These are phyloP conservation scores for Girardia tigrina DNA, from an alignment of 2,888 invertebrate genomes.

Conservation along the genomic window DNA sequence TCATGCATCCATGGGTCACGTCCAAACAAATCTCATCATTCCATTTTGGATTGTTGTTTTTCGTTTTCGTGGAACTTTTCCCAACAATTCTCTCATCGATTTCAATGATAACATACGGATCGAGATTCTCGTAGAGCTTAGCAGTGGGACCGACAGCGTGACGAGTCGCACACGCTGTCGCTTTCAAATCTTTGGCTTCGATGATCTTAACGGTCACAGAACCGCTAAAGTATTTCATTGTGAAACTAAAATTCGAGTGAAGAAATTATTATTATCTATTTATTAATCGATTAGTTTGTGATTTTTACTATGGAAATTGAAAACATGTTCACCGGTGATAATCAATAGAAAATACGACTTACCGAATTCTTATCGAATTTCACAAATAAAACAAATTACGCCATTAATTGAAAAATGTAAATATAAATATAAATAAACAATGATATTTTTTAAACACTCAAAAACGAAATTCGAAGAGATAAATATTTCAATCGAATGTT, in stretches of 20 bases:
- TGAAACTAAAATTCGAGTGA: background rate
- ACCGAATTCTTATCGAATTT: background rate
- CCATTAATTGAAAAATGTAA: slow-evolving; percentile 13
- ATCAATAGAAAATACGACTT: too few relatives aligned
- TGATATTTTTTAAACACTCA: background rate
- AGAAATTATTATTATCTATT: background rate
- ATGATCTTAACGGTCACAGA: slow-evolving; percentile 32
- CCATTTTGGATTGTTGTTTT: slow-evolving; percentile 36
- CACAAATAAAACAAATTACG: background rate
- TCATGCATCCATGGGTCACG: slow-evolving; percentile 16
- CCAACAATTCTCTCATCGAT: slow-evolving; percentile 33
- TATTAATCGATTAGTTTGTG: too few relatives aligned
- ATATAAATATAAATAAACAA: slow-evolving; percentile 23
- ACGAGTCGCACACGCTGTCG: slow-evolving; percentile 36
- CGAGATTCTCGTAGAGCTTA: slow-evolving; percentile 34
- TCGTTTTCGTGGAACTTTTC: slow-evolving; percentile 32
- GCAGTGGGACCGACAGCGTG: slow-evolving; percentile 35
- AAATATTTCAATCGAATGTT: too few relatives aligned
- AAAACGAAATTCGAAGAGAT: too few relatives aligned
- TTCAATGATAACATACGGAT: slow-evolving; percentile 33
- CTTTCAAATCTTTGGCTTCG: slow-evolving; percentile 35
- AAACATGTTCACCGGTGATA: too few relatives aligned
- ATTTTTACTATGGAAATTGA: too few relatives aligned
- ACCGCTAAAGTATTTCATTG: slow-evolving; percentile 36
- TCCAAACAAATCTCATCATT: slow-evolving; percentile 34